phyloP scores from a whole-genome alignment of 35 echinoderm and acorn worm genomes.

The Stichopus chloronotus region DNA sequence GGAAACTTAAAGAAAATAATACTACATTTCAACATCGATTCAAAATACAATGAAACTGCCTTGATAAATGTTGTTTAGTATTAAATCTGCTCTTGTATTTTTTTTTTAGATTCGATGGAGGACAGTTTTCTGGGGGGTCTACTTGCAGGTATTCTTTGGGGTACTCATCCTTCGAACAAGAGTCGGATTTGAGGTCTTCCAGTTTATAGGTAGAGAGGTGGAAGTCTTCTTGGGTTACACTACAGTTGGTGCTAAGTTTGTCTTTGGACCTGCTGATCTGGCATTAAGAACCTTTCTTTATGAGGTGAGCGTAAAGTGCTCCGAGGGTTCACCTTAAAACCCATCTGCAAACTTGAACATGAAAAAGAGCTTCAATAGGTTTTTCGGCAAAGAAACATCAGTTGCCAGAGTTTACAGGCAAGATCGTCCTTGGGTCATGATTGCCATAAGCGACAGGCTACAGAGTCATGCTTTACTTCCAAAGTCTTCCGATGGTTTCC shows the following conservation, averaged over 20 bases:
- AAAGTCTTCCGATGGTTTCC: too few relatives aligned
- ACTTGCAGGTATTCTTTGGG: constrained; percentile 86
- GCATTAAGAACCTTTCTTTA: constrained; percentile 73
- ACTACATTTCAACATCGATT: too few relatives aligned
- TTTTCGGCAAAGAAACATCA: neutral
- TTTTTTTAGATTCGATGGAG: constrained; percentile 82
- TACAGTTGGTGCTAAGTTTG: constrained; percentile 83
- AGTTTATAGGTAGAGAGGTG: constrained; percentile 80
- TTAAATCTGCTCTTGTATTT: too few relatives aligned
- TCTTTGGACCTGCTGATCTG: constrained; percentile 82
- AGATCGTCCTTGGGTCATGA: neutral
- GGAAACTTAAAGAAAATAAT: too few relatives aligned
- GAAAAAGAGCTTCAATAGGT: constrained; percentile 11
- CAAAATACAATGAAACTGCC: too few relatives aligned
- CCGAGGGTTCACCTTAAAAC: neutral
- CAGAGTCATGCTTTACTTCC: too few relatives aligned
- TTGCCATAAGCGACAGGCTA: neutral
- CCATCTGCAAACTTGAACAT: neutral
- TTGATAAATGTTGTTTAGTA: too few relatives aligned
- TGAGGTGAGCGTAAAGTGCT: constrained; percentile 25
- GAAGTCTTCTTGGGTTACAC: constrained; percentile 89
- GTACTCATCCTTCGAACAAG: constrained; percentile 85
- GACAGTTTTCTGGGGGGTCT: constrained; percentile 93
- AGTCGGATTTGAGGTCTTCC: constrained; percentile 74
- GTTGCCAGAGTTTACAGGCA: neutral